Evolutionary conservation across 2,797 vertebrate genomes (phyloP).

Genomic region (Poecilia gillii): DNA sequence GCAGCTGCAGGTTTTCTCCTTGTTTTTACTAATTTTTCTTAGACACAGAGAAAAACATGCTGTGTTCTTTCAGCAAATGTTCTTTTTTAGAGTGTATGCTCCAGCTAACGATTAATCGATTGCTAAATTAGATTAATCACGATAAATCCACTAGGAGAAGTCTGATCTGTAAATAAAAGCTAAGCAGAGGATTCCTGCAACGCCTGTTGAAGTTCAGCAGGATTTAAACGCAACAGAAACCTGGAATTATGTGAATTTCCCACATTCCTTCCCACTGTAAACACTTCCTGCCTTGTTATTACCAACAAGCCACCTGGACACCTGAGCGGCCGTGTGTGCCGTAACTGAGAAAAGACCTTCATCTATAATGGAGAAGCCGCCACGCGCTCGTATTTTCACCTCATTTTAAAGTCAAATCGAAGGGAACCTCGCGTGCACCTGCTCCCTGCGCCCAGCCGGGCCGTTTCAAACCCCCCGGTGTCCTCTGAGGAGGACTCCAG

Average conservation of each 20-base stretch:
- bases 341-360: constrained; percentile 70
- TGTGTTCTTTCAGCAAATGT: no score
- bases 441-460: neutral
- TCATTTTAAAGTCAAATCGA: constrained; percentile 3
- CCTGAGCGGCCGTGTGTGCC: constrained; percentile 35
- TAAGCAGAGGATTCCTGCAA: neutral
- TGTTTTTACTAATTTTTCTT: no score
- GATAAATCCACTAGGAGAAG: neutral
- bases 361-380: constrained; percentile 63
- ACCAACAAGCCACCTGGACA: constrained; percentile 70
- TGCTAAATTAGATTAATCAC: neutral
- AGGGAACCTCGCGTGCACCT: neutral
- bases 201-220: neutral
- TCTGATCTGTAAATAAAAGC: neutral
- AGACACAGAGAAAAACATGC: no score
- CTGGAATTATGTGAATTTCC: constrained; percentile 34
- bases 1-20: no score
- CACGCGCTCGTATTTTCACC: constrained; percentile 22
- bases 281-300: constrained; percentile 70
- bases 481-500: constrained; percentile 4
- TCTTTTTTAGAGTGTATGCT: no score
- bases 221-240: neutral
- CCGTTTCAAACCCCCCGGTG: neutral
- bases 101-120: no score
- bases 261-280: constrained; percentile 59